Percentiles rank a stretch among this genome's conserved stretches.
phyloP scores from a whole-genome alignment of 2,113 vertebrate genomes.

The Coptodon bakossiorum region DNA sequence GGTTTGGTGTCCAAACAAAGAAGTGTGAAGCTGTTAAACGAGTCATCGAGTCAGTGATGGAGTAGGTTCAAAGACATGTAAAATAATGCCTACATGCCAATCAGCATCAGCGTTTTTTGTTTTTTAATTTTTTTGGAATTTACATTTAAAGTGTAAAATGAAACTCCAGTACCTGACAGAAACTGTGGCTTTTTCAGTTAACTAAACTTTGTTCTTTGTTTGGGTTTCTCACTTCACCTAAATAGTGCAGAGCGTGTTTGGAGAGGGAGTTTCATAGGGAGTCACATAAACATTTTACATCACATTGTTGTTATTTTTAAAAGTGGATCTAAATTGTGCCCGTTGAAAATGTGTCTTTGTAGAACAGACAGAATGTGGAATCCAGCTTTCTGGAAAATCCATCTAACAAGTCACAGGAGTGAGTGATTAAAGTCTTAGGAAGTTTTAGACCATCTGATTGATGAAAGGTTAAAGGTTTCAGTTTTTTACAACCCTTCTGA shows the following conservation, averaged over 20 bases:
- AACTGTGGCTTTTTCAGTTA: not conserved
- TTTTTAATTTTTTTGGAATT: rapidly evolving
- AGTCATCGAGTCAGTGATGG: rapidly evolving
- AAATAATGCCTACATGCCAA: not conserved
- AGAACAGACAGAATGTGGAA: not conserved
- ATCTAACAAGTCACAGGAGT: rapidly evolving
- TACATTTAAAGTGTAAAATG: not conserved
- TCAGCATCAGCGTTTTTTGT: not conserved
- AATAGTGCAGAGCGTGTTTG: no score
- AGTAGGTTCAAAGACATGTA: not conserved
- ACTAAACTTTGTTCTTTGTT: not conserved
- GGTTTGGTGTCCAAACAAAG: not conserved
- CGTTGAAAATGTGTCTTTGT: not conserved
- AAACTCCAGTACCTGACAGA: not conserved
- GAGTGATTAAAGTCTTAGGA: not conserved
- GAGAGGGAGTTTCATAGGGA: no score
- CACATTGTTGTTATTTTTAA: rapidly evolving
- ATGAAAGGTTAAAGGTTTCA: not conserved
- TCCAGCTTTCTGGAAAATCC: not conserved
- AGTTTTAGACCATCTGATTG: not conserved
- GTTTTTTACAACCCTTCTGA: not conserved
- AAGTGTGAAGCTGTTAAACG: not conserved
- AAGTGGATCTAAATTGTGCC: not conserved
- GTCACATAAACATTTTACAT: not conserved
- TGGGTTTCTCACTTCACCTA: no score